These are phyloP conservation scores for Trichoplusia ni DNA, from an alignment of 1,140 invertebrate species.

Conservation along the genomic window DNA sequence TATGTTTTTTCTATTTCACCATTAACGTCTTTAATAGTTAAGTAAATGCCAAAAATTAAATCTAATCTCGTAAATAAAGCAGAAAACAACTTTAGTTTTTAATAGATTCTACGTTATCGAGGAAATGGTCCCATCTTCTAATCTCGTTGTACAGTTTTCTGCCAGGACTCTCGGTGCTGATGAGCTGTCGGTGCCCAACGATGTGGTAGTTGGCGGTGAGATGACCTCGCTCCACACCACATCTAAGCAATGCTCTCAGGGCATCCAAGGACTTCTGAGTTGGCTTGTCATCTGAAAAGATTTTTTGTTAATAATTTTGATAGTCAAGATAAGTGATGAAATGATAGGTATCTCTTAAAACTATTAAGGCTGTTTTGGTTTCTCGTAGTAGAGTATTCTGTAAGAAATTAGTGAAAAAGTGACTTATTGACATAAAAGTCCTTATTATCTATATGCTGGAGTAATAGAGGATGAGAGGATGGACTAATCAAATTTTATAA, in stretches of 20 bases:
- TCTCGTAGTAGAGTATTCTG: too few species aligned
- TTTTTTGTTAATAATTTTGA: background rate
- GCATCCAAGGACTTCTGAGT: constrained; percentile 80
- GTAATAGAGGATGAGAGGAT: too few species aligned
- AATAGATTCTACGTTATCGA: constrained; percentile 49
- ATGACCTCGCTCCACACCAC: constrained; percentile 83
- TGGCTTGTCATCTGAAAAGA: constrained; percentile 82
- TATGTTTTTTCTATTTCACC: too few species aligned
- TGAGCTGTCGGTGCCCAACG: constrained; percentile 84
- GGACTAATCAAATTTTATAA: too few species aligned
- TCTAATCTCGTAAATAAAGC: background rate
- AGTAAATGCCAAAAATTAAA: too few species aligned
- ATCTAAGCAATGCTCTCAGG: constrained; percentile 83
- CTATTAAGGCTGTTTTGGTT: too few species aligned
- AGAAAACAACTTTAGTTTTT: constrained; percentile 30
- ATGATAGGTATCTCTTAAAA: too few species aligned
- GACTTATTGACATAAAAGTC: too few species aligned
- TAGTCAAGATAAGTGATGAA: too few species aligned
- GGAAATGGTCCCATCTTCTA: constrained; percentile 83
- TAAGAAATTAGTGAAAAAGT: too few species aligned
- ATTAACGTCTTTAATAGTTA: too few species aligned
- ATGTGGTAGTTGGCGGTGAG: constrained; percentile 83
- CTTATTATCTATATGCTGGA: too few species aligned
- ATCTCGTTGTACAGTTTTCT: constrained; percentile 83
- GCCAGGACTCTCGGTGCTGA: constrained; percentile 84